A percentile compares a stretch with the other conserved stretches of the same genome.
These are phyloP conservation scores for Xerus rutilus DNA, from an alignment of 2,797 vertebrate species.

Conservation along the genomic window DNA sequence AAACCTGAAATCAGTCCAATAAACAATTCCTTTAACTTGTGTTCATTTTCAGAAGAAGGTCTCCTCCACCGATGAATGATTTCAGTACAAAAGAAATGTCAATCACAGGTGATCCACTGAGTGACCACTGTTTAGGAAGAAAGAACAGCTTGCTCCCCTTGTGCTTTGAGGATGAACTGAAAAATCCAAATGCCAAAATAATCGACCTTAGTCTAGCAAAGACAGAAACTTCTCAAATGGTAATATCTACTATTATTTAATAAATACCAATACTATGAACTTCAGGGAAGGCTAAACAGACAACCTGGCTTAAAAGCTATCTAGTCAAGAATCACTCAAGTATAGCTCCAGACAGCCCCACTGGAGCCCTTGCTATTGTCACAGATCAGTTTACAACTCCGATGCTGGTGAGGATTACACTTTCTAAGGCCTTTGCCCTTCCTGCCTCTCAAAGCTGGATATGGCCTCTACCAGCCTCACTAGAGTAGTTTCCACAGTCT, in stretches of 20 bases:
- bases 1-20: neutral
- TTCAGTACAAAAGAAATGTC: slow-evolving; percentile 29
- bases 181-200: slow-evolving; percentile 80
- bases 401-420: too few species aligned
- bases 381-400: neutral
- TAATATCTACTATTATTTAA: neutral
- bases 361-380: neutral
- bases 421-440: too few species aligned
- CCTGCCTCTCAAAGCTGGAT: neutral
- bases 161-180: slow-evolving; percentile 83
- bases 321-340: neutral
- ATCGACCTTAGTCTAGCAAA: slow-evolving; percentile 36
- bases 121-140: neutral
- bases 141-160: slow-evolving; percentile 74
- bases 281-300: neutral
- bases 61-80: neutral
- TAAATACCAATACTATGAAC: neutral
- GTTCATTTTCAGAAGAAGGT: slow-evolving; percentile 76
- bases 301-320: neutral
- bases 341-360: neutral
- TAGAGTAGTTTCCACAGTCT: neutral
- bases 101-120: neutral
- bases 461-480: neutral
- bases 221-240: neutral
- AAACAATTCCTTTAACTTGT: slow-evolving; percentile 34